Evolutionary conservation across 1,140 invertebrate species (phyloP).

Genomic region (Marisa cornuarietis): DNA sequence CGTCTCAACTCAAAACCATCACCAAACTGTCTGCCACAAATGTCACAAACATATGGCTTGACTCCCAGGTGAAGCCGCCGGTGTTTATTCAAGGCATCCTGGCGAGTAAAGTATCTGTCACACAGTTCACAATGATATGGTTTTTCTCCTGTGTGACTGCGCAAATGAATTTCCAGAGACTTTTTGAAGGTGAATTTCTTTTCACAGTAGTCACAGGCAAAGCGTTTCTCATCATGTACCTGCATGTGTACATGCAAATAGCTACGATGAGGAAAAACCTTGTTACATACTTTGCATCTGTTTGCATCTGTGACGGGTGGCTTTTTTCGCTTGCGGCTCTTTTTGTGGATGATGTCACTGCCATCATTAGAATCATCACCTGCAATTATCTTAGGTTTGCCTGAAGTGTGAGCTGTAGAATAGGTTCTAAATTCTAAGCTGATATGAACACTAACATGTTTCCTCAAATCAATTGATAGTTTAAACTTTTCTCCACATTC

Average conservation of each 20-base stretch:
- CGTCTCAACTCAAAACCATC: slow-evolving; percentile 17
- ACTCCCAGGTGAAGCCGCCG: slow-evolving; percentile 16
- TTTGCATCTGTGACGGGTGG: background rate
- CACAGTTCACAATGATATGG: slow-evolving; percentile 30
- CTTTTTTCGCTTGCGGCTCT: background rate
- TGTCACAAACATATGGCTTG: slow-evolving; percentile 21
- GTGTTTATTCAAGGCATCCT: slow-evolving; percentile 19
- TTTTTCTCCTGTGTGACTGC: slow-evolving; percentile 36
- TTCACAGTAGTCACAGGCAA: slow-evolving; percentile 56
- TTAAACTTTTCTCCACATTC: slow-evolving; percentile 18
- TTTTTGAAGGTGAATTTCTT: slow-evolving; percentile 61
- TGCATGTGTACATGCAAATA: slow-evolving; percentile 19
- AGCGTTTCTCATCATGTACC: slow-evolving; percentile 59
- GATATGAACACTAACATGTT: slow-evolving; percentile 13
- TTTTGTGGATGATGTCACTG: background rate
- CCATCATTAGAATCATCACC: background rate
- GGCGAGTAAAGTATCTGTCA: slow-evolving; percentile 24
- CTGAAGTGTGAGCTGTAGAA: background rate
- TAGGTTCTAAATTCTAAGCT: background rate
- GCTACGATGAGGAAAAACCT: slow-evolving; percentile 8
- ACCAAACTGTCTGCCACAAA: slow-evolving; percentile 15
- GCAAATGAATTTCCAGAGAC: slow-evolving; percentile 23
- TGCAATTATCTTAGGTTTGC: background rate
- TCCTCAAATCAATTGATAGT: slow-evolving; percentile 16
- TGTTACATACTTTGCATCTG: slow-evolving; percentile 2